phyloP scores from a whole-genome alignment of 2,888 invertebrate species.

The Lasioglossum marginatum region DNA sequence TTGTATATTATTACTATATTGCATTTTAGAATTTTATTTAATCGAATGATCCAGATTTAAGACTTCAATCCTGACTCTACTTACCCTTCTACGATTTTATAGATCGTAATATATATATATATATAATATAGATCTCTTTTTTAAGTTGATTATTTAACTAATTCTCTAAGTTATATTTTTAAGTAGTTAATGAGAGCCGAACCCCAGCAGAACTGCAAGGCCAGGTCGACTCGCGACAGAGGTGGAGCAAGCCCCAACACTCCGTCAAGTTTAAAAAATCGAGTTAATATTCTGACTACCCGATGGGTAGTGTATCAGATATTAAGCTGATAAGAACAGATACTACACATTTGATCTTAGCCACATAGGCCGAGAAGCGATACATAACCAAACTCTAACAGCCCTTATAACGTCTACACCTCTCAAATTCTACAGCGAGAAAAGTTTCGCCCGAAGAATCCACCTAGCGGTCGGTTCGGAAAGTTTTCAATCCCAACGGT shows the following conservation, averaged over 20 bases:
- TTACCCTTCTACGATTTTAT: too few relatives aligned
- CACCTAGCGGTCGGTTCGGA: not conserved
- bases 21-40: too few relatives aligned
- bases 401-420: not conserved
- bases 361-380: not conserved
- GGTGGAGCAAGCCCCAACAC: not conserved
- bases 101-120: too few relatives aligned
- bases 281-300: constrained; percentile 34
- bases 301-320: constrained; percentile 27
- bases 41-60: too few relatives aligned
- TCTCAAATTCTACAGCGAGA: not conserved
- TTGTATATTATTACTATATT: too few relatives aligned
- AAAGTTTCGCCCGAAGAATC: not conserved
- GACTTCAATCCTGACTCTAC: too few relatives aligned
- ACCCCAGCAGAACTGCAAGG: too few relatives aligned
- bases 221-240: too few relatives aligned
- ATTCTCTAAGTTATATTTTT: too few relatives aligned
- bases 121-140: too few relatives aligned
- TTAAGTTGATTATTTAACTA: too few relatives aligned
- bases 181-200: too few relatives aligned
- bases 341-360: constrained; percentile 32
- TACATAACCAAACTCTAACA: not conserved
- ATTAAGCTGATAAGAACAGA: constrained; percentile 51
- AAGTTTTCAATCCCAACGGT: not conserved
- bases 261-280: constrained; percentile 16